These are phyloP conservation scores for Ptychoptera contaminata DNA, from an alignment of 2,888 invertebrate species.

Conservation along the genomic window DNA sequence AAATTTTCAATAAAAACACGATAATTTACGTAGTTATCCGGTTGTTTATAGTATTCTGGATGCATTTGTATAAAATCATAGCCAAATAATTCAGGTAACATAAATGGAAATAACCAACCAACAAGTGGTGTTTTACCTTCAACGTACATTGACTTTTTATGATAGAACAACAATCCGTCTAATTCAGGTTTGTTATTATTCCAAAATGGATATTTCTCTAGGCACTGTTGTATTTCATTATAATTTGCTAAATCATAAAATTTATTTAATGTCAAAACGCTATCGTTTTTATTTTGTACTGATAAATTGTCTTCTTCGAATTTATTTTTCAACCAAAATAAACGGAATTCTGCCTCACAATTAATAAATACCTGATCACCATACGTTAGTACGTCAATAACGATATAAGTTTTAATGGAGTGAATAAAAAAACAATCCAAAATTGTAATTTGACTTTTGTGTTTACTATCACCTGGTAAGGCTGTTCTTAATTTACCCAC, in stretches of 20 bases:
- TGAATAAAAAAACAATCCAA: constrained; percentile 71
- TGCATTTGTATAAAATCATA: constrained; percentile 29
- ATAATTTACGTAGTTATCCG: constrained; percentile 32
- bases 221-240: constrained; percentile 12
- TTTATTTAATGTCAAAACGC: constrained; percentile 16
- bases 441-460: constrained; percentile 24
- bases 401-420: constrained; percentile 45
- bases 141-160: constrained; percentile 63
- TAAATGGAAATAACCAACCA: constrained; percentile 80
- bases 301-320: constrained; percentile 37
- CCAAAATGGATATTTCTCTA: constrained; percentile 23
- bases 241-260: constrained; percentile 21
- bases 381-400: constrained; percentile 51
- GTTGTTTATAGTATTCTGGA: constrained; percentile 26
- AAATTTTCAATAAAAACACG: constrained; percentile 31
- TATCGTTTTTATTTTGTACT: constrained; percentile 14
- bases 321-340: constrained; percentile 67
- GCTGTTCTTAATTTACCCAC: constrained; percentile 33
- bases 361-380: constrained; percentile 22
- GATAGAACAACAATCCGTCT: constrained; percentile 87
- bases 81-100: constrained; percentile 63
- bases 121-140: constrained; percentile 73
- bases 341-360: constrained; percentile 52
- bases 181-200: constrained; percentile 33
- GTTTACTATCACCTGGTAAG: constrained; percentile 21